A percentile compares a stretch with the other conserved stretches of the same genome.
These are phyloP conservation scores for Danaus chrysippus DNA, from an alignment of 2,888 invertebrate genomes.

Conservation along the genomic window DNA sequence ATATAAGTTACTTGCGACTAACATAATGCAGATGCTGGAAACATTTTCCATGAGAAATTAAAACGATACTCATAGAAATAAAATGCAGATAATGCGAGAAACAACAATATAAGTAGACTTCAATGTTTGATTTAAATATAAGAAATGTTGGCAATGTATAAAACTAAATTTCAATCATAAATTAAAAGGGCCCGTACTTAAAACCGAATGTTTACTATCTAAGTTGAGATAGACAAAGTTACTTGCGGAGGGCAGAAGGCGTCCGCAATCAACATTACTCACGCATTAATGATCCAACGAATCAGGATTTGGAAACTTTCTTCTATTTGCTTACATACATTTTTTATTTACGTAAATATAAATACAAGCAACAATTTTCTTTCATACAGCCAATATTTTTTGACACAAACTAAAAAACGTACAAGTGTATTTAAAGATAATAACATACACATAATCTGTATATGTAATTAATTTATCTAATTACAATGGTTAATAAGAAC, in stretches of 20 bases:
- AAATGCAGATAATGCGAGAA: too few species aligned
- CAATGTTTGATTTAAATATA: too few species aligned
- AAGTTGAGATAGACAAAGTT: conserved; percentile 56
- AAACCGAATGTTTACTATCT: conserved; percentile 44
- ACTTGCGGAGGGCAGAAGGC: conserved; percentile 49
- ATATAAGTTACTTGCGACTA: conserved; percentile 39
- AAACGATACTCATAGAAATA: conserved; percentile 33
- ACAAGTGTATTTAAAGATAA: too few species aligned
- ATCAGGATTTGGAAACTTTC: conserved; percentile 33
- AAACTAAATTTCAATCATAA: conserved; percentile 9
- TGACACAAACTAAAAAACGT: too few species aligned
- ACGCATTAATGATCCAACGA: conserved; percentile 47
- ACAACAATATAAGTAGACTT: too few species aligned
- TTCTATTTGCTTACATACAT: conserved; percentile 1
- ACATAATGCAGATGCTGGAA: conserved; percentile 38
- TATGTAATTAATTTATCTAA: too few species aligned
- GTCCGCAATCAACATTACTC: conserved; percentile 71
- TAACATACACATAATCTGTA: too few species aligned
- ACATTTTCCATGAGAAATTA: conserved; percentile 34
- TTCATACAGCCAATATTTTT: too few species aligned
- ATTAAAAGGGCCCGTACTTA: conserved; percentile 11
- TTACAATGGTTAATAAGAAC: too few species aligned
- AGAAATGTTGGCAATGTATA: not conserved
- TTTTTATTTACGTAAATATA: not conserved
- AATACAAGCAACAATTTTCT: not conserved